Base-by-base conservation (phyloP, 2,797 vertebrate species). In the Arrhamphus sclerolepis region DNA sequence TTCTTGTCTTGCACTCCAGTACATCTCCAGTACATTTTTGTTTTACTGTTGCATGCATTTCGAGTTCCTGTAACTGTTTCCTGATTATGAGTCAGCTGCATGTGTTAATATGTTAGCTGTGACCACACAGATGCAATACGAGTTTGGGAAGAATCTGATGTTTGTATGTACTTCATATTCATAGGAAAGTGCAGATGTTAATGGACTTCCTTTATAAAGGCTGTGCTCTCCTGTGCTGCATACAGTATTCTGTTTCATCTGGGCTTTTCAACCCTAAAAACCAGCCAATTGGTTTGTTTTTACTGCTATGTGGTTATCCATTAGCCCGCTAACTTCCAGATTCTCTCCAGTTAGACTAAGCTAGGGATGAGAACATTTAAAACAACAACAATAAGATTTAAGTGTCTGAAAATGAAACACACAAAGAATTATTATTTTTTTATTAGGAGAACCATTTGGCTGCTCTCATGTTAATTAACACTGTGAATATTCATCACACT, bases 381-480 rank as follows among this genome's bases (percentile, higher is more conserved):
- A 34, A 34, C 10, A 11, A 46, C 68, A 75, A 70, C 80, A 46
- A 60, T 22, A 59, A 21, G n/a, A 62, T 47, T 51, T 43, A 22
- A 65, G 49, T 44, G 51, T 24, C 21, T 48, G 14, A 54, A 78
- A 75, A 73, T 59, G 24, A 75, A 70, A 63, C 17, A 59, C 10
- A 14, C 47, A 42, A 41, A 44, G 41, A n/a, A n/a, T n/a, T n/a
- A n/a, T n/a, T n/a, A n/a, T n/a, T n/a, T n/a, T n/a, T n/a, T n/a
- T n/a, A n/a, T n/a, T n/a, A n/a, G n/a, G n/a, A n/a, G n/a, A 38
- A 13, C 16, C 19, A 18, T 13, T 13, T 71, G 84, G 78, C 75
- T 75, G 78, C 84, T 83, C 73, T 85, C 84, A 52, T 75, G 78
- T 83, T 90, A 86, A 89, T 89, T 86, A 89, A 81, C 71, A 69